Conservation (phyloP, 2,888 invertebrate genomes). For the Amorpha juglandis region DNA sequence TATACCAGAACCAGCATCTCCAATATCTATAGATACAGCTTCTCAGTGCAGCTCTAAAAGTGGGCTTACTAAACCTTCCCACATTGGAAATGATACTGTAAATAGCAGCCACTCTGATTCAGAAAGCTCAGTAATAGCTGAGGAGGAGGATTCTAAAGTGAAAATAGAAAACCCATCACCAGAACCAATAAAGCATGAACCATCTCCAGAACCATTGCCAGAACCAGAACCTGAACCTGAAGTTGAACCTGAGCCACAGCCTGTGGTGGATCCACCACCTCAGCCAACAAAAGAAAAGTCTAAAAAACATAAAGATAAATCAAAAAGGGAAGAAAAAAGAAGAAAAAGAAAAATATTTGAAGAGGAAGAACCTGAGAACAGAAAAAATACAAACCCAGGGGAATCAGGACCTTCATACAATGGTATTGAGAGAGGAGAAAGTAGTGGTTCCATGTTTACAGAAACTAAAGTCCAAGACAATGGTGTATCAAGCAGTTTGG, state of each 20-base stretch:
- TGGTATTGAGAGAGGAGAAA: constrained; percentile 69
- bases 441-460: constrained; percentile 68
- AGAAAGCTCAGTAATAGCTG: constrained; percentile 71
- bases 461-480: constrained; percentile 83
- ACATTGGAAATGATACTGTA: constrained; percentile 64
- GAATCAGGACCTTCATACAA: constrained; percentile 63
- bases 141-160: constrained; percentile 72
- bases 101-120: constrained; percentile 78
- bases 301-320: constrained; percentile 82
- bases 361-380: constrained; percentile 80
- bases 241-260: constrained; percentile 64
- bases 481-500: constrained; percentile 81
- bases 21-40: constrained; percentile 79
- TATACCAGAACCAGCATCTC: constrained; percentile 71
- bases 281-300: constrained; percentile 71
- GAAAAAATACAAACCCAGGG: constrained; percentile 68
- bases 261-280: constrained; percentile 60
- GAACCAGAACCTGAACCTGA: constrained; percentile 55
- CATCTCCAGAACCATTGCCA: constrained; percentile 54
- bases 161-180: constrained; percentile 69
- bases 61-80: constrained; percentile 68
- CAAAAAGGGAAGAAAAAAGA: constrained; percentile 85
- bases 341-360: constrained; percentile 87
- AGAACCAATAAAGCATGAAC: constrained; percentile 53
- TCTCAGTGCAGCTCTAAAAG: constrained; percentile 81